Percentiles rank a stretch among this genome's conserved stretches.
Evolutionary conservation across 2,888 invertebrate genomes (phyloP).

Genomic region (Leucania comma): DNA sequence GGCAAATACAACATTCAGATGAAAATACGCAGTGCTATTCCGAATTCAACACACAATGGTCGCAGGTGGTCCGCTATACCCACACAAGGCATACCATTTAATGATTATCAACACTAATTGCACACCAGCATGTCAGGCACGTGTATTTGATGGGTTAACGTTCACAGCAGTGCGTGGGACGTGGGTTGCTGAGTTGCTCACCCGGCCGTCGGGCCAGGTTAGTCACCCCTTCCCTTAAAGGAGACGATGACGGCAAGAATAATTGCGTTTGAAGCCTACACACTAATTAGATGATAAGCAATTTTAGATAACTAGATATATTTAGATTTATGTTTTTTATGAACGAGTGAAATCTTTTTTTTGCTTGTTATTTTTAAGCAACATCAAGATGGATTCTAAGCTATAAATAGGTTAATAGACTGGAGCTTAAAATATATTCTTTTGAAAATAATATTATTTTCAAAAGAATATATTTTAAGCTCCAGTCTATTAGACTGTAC

Average conservation of each 20-base stretch:
- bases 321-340: background rate
- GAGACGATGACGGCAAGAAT: slow-evolving; percentile 14
- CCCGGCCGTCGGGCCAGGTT: slow-evolving; percentile 27
- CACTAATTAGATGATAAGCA: slow-evolving; percentile 10
- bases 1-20: background rate
- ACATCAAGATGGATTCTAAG: background rate
- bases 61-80: background rate
- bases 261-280: slow-evolving; percentile 19
- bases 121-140: slow-evolving; percentile 16
- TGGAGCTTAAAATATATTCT: too few species aligned
- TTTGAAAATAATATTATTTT: too few species aligned
- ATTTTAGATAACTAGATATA: slow-evolving; percentile 17
- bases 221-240: slow-evolving; percentile 35
- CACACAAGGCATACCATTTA: slow-evolving; percentile 7
- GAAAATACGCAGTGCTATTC: background rate
- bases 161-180: slow-evolving; percentile 43
- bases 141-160: slow-evolving; percentile 49
- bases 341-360: background rate
- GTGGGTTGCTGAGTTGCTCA: slow-evolving; percentile 42
- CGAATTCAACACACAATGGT: slow-evolving; percentile 14
- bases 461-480: too few species aligned
- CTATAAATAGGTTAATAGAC: too few species aligned
- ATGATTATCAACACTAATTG: slow-evolving; percentile 25
- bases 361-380: background rate
- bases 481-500: too few species aligned